Base-by-base conservation (phyloP, 2,113 vertebrate species). In the Xenopus tropicalis region DNA sequence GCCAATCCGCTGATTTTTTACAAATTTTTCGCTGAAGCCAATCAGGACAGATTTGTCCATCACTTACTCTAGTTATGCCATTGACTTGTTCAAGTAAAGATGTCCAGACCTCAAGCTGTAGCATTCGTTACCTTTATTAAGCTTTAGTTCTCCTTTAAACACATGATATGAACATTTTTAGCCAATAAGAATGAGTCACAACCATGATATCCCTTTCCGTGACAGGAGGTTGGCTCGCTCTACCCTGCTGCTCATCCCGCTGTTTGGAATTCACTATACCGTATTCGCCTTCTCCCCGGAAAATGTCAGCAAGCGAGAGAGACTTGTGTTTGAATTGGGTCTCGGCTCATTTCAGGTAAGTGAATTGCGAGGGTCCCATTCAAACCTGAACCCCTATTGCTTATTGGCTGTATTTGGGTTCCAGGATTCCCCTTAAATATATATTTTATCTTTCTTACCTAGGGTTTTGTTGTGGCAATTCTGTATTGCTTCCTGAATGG, bases 401-500 rank as follows among this genome's bases (percentile, higher is more conserved):
- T 48, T 14, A 13, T 14, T 48, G 16, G 11, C 12, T 17, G 13
- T 48, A 3, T 48, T 14, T 48, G 16, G 12, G 4, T 52, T n/a
- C 12, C 23, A 10, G 14, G 10, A 22, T 22, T 14, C 3, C 3
- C 2, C 3, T 62, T 13, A 1, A 16, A 14, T 48, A 14, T 23
- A 51, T 22, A 46, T 21, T 63, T 44, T 82, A 16, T 81, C 23
- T 21, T 56, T 65, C 37, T 84, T 62, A 77, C 10, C 4, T 44
- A 99, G 97, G 97, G 97, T 13, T 98, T 99, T 78, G 97, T 99
- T 78, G 97, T 99, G 25, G 96, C 96, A 29, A 93, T 99, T 52
- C 95, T 99, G 68, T 99, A 99, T 84, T 99, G 97, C 83, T 99
- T 99, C 86, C 88, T 99, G 81, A 99, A 99, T 48, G 96, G 97